Conservation (phyloP, 2,888 invertebrate species). For the Thyatira batis region DNA sequence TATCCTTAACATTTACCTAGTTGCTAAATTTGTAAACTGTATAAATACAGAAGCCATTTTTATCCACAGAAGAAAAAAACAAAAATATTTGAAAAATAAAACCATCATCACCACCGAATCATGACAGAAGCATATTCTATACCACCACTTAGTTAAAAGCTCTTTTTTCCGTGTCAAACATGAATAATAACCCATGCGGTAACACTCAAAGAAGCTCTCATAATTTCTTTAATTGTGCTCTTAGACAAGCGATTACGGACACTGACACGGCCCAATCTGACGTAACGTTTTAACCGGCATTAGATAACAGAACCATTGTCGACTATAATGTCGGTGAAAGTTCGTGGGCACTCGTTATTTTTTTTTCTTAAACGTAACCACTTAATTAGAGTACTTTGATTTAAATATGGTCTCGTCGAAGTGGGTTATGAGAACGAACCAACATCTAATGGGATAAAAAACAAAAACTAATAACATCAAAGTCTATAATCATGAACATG, state of each 20-base stretch:
- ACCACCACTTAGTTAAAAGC: neutral
- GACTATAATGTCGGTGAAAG: conserved; percentile 45
- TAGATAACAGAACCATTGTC: conserved; percentile 25
- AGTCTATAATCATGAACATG: too few relatives aligned
- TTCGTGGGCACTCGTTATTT: conserved; percentile 34
- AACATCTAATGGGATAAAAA: conserved; percentile 17
- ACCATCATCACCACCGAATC: too few relatives aligned
- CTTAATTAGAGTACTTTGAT: conserved; percentile 21
- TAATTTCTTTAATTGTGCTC: conserved; percentile 12
- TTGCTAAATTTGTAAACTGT: too few relatives aligned
- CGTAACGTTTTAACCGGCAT: conserved; percentile 15
- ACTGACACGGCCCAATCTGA: conserved; percentile 20
- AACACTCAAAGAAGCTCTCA: neutral
- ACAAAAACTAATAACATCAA: too few relatives aligned
- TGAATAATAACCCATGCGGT: neutral
- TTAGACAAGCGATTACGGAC: conserved; percentile 15
- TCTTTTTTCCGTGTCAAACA: neutral
- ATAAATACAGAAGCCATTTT: too few relatives aligned
- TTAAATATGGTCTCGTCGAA: conserved; percentile 16
- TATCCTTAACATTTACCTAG: too few relatives aligned
- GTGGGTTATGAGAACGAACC: conserved; percentile 29
- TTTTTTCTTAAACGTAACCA: conserved; percentile 18
- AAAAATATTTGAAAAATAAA: too few relatives aligned
- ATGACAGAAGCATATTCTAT: too few relatives aligned
- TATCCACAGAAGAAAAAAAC: too few relatives aligned